Percentiles rank a stretch among this genome's conserved stretches.
phyloP scores from a whole-genome alignment of 2,888 invertebrate genomes.

The Meteorus colon region DNA sequence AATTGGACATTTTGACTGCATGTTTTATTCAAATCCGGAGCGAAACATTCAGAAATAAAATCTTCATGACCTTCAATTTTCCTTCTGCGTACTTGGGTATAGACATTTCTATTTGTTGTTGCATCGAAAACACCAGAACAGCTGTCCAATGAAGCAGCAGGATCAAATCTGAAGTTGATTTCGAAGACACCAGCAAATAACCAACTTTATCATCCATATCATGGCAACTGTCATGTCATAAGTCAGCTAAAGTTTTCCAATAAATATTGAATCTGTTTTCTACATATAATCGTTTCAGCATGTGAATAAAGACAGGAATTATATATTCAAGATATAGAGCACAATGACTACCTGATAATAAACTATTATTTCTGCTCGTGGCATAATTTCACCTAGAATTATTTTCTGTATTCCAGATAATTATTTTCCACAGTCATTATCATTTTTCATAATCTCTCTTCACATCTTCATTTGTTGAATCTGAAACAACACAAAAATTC shows the following conservation, averaged over 20 bases:
- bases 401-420: not conserved
- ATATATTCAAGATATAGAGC: slow-evolving; percentile 44
- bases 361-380: not conserved
- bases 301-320: slow-evolving; percentile 51
- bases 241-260: slow-evolving; percentile 8
- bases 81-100: slow-evolving; percentile 45
- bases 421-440: not conserved
- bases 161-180: slow-evolving; percentile 56
- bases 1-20: no score
- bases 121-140: slow-evolving; percentile 67
- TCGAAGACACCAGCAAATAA: slow-evolving; percentile 49
- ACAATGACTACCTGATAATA: not conserved
- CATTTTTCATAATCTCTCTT: not conserved
- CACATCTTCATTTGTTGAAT: not conserved
- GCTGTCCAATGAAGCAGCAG: slow-evolving; percentile 58
- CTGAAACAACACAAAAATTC: not conserved
- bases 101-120: slow-evolving; percentile 55
- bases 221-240: slow-evolving; percentile 39
- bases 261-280: slow-evolving; percentile 46
- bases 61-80: slow-evolving; percentile 64
- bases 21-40: slow-evolving; percentile 59
- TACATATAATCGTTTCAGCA: slow-evolving; percentile 37
- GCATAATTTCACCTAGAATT: not conserved
- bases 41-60: slow-evolving; percentile 65
- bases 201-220: slow-evolving; percentile 57